A percentile compares a stretch with the other conserved stretches of the same genome.
Conservation (phyloP, 1,140 invertebrate species). For the Drosophila arizonae region DNA sequence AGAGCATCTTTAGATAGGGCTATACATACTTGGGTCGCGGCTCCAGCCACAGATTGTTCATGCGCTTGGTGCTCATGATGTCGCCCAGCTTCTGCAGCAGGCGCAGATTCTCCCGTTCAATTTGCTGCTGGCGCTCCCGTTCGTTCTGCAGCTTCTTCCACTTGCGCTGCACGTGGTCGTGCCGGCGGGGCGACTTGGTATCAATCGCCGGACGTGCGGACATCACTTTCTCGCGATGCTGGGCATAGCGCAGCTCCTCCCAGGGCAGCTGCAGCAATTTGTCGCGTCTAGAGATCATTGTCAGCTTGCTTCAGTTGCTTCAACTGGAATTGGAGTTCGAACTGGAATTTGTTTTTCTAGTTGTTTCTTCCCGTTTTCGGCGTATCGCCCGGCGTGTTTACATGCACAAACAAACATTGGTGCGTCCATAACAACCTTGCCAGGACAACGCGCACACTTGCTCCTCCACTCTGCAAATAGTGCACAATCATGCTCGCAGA, state of each 20-base stretch:
- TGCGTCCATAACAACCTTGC: conserved; percentile 79
- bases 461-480: conserved; percentile 59
- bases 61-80: conserved; percentile 84
- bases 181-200: conserved; percentile 82
- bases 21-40: conserved; percentile 83
- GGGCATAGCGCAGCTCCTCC: conserved; percentile 83
- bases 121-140: conserved; percentile 84
- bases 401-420: conserved; percentile 62
- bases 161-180: conserved; percentile 84
- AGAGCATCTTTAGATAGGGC: background rate
- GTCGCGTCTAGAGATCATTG: conserved; percentile 83
- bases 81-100: conserved; percentile 84
- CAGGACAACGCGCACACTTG: conserved; percentile 61
- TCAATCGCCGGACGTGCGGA: conserved; percentile 85
- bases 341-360: background rate
- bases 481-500: conserved; percentile 74
- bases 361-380: background rate
- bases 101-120: conserved; percentile 84
- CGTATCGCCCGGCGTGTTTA: conserved; percentile 43
- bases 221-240: conserved; percentile 83
- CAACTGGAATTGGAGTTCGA: conserved; percentile 24
- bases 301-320: conserved; percentile 13
- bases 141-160: conserved; percentile 85
- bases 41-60: conserved; percentile 84
- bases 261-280: conserved; percentile 83